Conservation (phyloP, 1,140 invertebrate species). For the Danaus plexippus region DNA sequence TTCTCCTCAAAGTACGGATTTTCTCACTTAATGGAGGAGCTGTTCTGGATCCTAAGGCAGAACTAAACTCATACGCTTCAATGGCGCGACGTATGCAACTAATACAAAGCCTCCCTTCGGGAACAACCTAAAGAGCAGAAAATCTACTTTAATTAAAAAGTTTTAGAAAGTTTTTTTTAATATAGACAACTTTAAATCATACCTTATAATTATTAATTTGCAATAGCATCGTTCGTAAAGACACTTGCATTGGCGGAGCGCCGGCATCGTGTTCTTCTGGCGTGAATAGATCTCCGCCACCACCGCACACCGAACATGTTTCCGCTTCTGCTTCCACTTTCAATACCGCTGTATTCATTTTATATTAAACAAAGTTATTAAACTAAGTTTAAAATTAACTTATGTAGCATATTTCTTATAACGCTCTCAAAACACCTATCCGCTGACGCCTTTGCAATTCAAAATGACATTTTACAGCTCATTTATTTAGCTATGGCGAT, state of each 20-base stretch:
- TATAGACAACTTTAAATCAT: neutral
- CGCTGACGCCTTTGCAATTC: no score
- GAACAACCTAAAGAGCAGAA: constrained; percentile 38
- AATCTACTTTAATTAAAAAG: neutral
- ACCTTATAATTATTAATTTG: constrained; percentile 62
- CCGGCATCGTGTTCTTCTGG: constrained; percentile 55
- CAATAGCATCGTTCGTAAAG: constrained; percentile 49
- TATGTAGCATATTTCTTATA: no score
- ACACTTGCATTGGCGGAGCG: constrained; percentile 33
- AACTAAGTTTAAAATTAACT: no score
- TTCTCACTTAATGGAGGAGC: constrained; percentile 52
- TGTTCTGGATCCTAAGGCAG: constrained; percentile 27
- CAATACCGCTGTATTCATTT: constrained; percentile 38
- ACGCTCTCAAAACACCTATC: no score
- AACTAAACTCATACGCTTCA: constrained; percentile 53
- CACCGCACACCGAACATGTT: constrained; percentile 41
- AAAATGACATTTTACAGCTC: no score
- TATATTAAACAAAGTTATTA: neutral
- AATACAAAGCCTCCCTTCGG: constrained; percentile 46
- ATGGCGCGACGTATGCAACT: constrained; percentile 46
- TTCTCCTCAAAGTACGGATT: constrained; percentile 42
- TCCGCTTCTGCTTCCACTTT: constrained; percentile 47
- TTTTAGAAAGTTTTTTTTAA: neutral
- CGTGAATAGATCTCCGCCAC: constrained; percentile 37
- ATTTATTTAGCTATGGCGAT: no score